Base-by-base conservation (phyloP, 1,140 invertebrate genomes). In the Hermetia illucens region DNA sequence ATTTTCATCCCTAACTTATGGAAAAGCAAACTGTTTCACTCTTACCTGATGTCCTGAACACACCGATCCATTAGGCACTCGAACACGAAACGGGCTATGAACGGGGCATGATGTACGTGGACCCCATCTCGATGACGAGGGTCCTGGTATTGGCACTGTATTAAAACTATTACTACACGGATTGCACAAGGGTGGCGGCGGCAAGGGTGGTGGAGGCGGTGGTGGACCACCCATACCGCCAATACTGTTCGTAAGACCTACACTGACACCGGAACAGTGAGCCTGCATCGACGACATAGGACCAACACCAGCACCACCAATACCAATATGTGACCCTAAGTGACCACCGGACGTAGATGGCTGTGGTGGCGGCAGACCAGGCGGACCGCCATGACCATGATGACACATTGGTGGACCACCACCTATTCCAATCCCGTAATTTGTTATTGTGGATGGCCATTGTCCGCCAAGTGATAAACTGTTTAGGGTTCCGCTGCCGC, bases 41-140 rank as follows among this genome's bases (percentile, higher is more conserved):
- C 36, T 60, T 58, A 61, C 58, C 58, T 71, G 70, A 48, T 71
- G 70, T 44, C 62, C 64, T 36, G 58, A 60, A 44, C 58, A 61
- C 37, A 61, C 57, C 36, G 57, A 58, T 44, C 69, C 70, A 50
- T 74, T 72, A 36, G 64, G 65, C 48, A 68, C 68, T 39, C 70
- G 64, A 46, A 70, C 71, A 13, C 72, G 61, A 50, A 71, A 74
- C 6, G 72, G 72, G 52, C 72, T 75, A 53, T 75, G 72, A 38
- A 75, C 69, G 29, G 73, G 72, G 45, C 72, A 75, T 38, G 58
- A 61, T 46, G 58, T 59, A 42, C 58, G 47, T 31, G 58, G 58
- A 43, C 58, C 58, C 58, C 58, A 61, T 37, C 58, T 50, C 33
- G 53, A 56, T 12, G 50, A 39, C 27, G 43, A 41, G 17, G 43